Evolutionary conservation across 2,113 vertebrate species (phyloP).

Genomic region (Uropsilus gracilis): DNA sequence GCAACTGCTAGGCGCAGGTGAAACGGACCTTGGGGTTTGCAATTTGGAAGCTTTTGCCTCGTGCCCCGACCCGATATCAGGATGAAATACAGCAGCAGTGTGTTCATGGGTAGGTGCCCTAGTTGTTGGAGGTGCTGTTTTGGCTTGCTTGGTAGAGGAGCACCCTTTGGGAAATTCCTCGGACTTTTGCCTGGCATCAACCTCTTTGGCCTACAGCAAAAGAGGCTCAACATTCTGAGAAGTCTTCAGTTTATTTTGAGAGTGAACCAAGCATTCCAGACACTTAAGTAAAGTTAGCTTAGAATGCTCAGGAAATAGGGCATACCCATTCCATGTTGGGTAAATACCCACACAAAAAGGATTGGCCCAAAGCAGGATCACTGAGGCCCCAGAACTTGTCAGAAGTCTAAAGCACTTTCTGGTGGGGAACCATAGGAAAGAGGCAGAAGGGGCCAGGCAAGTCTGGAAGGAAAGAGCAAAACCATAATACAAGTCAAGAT

Average conservation of each 20-base stretch:
- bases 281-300: not conserved
- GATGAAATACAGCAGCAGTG: not conserved
- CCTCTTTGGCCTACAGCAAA: not conserved
- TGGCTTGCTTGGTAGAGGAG: not conserved
- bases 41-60: no score
- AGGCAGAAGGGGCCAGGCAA: no score
- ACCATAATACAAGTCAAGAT: no score
- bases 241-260: not conserved
- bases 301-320: not conserved
- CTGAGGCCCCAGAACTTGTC: no score
- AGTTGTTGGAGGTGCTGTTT: not conserved
- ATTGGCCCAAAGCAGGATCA: no score
- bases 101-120: not conserved
- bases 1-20: no score
- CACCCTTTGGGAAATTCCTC: not conserved
- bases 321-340: not conserved
- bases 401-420: no score
- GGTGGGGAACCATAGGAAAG: no score
- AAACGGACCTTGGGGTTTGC: no score
- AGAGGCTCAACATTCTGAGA: not conserved
- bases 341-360: no score
- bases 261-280: not conserved
- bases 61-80: no score
- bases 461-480: no score
- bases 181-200: not conserved